Evolutionary conservation across 2,888 invertebrate species (phyloP).

Genomic region (Muschampia plurimacula): DNA sequence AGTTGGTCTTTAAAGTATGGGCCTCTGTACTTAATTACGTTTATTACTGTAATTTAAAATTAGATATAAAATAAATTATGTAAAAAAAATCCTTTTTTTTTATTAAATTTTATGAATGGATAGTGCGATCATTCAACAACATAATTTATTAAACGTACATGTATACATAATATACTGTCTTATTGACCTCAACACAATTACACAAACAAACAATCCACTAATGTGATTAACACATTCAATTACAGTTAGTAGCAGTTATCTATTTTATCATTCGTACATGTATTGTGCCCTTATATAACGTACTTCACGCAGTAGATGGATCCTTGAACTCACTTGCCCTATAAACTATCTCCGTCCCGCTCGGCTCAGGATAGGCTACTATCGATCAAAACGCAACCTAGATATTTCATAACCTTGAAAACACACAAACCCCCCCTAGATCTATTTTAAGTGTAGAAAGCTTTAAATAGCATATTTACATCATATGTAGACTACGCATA

Average conservation of each 20-base stretch:
- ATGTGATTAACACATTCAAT: conserved; percentile 2
- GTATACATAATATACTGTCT: neutral
- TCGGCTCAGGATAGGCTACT: conserved; percentile 31
- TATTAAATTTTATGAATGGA: neutral
- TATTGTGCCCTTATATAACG: conserved; percentile 9
- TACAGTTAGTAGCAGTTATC: neutral
- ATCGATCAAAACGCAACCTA: conserved; percentile 38
- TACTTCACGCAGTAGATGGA: conserved; percentile 26
- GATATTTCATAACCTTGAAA: conserved; percentile 37
- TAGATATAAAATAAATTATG: too few relatives aligned
- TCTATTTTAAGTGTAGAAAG: neutral
- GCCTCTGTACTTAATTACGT: too few relatives aligned
- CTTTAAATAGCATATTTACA: neutral
- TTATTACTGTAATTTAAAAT: neutral
- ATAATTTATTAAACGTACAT: neutral
- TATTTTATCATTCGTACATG: neutral
- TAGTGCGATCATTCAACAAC: neutral
- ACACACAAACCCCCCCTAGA: conserved; percentile 14
- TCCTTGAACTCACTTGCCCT: conserved; percentile 38
- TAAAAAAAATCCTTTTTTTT: too few relatives aligned
- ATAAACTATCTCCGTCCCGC: conserved; percentile 26
- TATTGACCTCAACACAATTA: conserved; percentile 7
- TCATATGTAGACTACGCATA: neutral
- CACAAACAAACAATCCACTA: conserved; percentile 1
- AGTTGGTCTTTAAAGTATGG: too few relatives aligned